Conservation (phyloP, 2,113 vertebrate genomes). For the Cyprinodon variegatus region DNA sequence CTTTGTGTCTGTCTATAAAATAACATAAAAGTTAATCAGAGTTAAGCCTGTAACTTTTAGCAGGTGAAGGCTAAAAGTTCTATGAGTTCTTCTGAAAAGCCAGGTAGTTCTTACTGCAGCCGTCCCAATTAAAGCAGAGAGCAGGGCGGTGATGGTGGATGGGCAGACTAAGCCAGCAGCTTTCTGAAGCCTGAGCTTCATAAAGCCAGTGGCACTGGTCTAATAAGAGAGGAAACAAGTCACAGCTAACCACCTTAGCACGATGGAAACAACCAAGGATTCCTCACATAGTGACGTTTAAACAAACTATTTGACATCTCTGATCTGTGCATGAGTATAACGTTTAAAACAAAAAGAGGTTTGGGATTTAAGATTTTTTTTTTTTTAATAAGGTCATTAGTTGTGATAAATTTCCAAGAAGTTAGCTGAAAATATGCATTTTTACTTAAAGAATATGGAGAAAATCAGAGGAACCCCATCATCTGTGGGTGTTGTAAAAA, state of each 20-base stretch:
- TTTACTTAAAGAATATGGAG: constrained; percentile 4
- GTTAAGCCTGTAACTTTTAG: background rate
- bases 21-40: background rate
- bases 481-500: constrained; percentile 25
- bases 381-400: no score
- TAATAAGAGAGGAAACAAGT: constrained; percentile 35
- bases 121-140: constrained; percentile 51
- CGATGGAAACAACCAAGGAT: background rate
- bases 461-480: constrained; percentile 36
- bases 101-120: constrained; percentile 4
- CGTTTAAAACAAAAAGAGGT: background rate
- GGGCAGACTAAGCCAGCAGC: constrained; percentile 32
- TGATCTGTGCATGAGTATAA: background rate
- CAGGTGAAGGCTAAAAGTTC: background rate
- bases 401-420: background rate
- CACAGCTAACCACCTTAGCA: background rate
- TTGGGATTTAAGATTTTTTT: background rate
- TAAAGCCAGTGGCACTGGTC: constrained; percentile 18
- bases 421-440: background rate
- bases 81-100: background rate
- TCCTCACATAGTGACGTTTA: background rate
- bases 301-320: background rate
- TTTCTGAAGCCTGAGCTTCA: constrained; percentile 5
- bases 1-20: background rate
- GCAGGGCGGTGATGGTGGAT: constrained; percentile 10